Evolutionary conservation across 2,113 vertebrate species (phyloP), one percentile per base, ranked within the genome.

Genomic region (Oncorhynchus tshawytscha): DNA sequence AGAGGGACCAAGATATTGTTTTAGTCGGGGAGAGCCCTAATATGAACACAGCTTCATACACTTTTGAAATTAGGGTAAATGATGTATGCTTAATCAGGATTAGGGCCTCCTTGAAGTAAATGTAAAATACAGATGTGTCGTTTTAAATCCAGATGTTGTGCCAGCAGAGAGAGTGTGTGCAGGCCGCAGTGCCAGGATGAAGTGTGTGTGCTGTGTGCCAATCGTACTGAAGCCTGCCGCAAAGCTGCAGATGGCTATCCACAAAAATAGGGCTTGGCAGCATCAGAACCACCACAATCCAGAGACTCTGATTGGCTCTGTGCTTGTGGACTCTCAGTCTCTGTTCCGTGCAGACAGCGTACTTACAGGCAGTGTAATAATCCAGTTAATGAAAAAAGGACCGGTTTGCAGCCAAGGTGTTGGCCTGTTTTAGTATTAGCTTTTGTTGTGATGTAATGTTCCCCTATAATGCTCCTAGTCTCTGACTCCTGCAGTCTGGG

Each of bases 251-350:
- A 89, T 82, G 86, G 82, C 81, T 81, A 79, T 82, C 85, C 78
- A 77, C 87, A 86, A 72, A 86, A 90, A 91, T 85, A 90, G 84
- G 81, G 69, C 73, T 75, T 76, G 73, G 70, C 74, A 57, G 65
- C 68, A 49, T n/a, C 24, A n/a, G 59, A 49, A 49, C 57, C 22
- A 31, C 39, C 74, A 51, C 68, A 76, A 81, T 54, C 74, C 65
- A 49, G 59, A 73, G 64, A 54, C 79, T 77, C 51, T 69, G 51
- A 73, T 73, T 73, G 65, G 68, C 71, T 67, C 71, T 22, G 54
- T 73, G 54, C 73, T 12, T 20, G 18, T 84, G 49, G 78, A 71
- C 69, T 48, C 29, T 5, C 71, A 81, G 74, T 73, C 67, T 8
- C 22, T 82, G 72, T 79, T 78, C 48, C 57, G 73, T 51, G 31